These are phyloP conservation scores for Riparia riparia DNA, from an alignment of 2,113 vertebrate species.

Conservation along the genomic window DNA sequence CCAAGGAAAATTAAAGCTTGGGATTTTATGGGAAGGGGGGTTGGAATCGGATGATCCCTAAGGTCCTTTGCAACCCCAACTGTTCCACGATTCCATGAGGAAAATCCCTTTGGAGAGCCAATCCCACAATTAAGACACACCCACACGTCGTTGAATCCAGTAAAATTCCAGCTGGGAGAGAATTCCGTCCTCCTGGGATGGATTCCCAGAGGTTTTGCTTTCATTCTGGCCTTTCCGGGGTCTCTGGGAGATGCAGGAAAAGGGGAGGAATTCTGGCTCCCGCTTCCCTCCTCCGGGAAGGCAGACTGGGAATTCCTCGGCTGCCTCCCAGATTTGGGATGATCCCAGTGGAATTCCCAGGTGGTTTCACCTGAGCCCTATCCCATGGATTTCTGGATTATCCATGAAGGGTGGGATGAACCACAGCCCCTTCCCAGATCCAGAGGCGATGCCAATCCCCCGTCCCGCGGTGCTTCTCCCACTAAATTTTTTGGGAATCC, in stretches of 20 bases:
- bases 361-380: not conserved
- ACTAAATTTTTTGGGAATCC: not conserved
- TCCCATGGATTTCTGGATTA: not conserved
- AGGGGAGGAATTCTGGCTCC: not conserved
- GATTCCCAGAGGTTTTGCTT: not conserved
- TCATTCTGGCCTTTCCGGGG: not conserved
- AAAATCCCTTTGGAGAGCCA: not conserved
- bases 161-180: not conserved
- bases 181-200: not conserved
- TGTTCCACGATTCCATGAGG: not conserved
- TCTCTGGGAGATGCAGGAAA: not conserved
- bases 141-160: not conserved
- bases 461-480: fast-evolving
- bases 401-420: no score
- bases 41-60: not conserved
- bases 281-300: not conserved
- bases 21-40: not conserved
- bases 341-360: not conserved
- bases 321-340: not conserved
- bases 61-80: not conserved
- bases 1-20: not conserved
- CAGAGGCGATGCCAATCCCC: fast-evolving
- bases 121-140: not conserved
- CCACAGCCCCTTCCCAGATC: not conserved
- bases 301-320: not conserved